Evolutionary conservation across 1,140 invertebrate species (phyloP), one percentile per base, ranked within the genome.

Genomic region (Myzus persicae): DNA sequence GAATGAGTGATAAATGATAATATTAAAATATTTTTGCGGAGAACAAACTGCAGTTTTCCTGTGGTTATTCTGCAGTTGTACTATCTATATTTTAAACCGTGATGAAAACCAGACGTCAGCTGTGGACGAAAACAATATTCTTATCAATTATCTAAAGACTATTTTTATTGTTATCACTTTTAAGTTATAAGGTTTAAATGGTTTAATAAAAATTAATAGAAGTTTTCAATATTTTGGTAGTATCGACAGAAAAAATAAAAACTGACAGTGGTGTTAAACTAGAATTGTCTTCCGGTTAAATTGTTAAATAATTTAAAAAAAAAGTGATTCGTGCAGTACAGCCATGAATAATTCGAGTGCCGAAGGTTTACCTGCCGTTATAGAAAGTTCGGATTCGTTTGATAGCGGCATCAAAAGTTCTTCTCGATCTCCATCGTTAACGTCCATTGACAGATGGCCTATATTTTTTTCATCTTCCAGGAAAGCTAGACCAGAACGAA

Each of bases 401-500:
- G 93, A 94, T n/a, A 81, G 67, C 44, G 87, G 91, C 24, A 84
- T 90, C 9, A 94, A 94, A 91, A 90, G 85, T 76, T 90, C 76
- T 82, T 94, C 93, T 26, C 90, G 93, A 91, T 94, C 93, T 46
- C 93, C 93, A 20, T 94, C 93, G 6, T 44, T 94, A 42, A 93
- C 92, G 9, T 94, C 93, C 38, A 84, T 94, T 40, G 93, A 94
- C n/a, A 88, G 91, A 44, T 94, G 93, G 93, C 93, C 93, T 36
- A 76, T 89, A 84, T 93, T 94, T 87, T 93, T 94, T 44, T 88
- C 93, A 26, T 90, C 93, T 14, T 84, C 81, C 9, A 93, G 88
- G 38, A 89, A 82, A 84, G 31, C 92, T 36, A 93, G 51, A 87
- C 67, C 54, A 8, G 93, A 93, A 38, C 44, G 44, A 84, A 92